phyloP scores from a whole-genome alignment of 2,797 vertebrate genomes.

The Lutra lutra region DNA sequence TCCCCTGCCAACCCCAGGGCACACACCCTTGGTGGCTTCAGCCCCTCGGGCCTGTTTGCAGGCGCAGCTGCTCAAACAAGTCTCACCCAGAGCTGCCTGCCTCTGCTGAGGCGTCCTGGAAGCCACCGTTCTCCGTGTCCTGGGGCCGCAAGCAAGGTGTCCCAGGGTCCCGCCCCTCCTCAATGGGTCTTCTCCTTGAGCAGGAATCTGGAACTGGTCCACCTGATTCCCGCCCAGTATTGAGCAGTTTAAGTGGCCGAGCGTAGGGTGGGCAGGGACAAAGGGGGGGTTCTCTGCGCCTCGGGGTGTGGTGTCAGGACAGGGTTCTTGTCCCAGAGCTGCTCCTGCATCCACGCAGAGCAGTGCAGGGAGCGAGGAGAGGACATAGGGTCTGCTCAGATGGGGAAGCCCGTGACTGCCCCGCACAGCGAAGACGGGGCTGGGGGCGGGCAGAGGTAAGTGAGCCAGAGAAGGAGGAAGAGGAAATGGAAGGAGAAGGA shows the following conservation, averaged over 20 bases:
- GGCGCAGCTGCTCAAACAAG: not conserved
- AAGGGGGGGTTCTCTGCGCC: not conserved
- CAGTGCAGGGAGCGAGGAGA: not conserved
- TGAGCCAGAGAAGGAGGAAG: not conserved
- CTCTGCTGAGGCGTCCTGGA: not conserved
- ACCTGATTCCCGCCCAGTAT: too few relatives aligned
- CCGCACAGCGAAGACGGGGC: rapidly evolving
- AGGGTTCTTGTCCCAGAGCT: not conserved
- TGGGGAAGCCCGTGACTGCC: not conserved
- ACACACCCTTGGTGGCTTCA: not conserved
- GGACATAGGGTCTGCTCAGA: too few relatives aligned
- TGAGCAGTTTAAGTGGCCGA: not conserved
- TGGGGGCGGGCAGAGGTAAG: not conserved
- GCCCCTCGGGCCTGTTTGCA: not conserved
- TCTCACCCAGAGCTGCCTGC: rapidly evolving
- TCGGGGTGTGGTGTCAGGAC: not conserved
- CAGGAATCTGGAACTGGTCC: not conserved
- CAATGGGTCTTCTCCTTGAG: not conserved
- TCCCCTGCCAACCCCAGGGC: not conserved
- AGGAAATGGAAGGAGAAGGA: not conserved
- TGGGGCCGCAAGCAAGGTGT: not conserved
- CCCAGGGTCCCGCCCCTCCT: rapidly evolving
- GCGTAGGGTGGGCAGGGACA: rapidly evolving
- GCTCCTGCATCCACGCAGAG: not conserved
- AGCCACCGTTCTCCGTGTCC: rapidly evolving